Evolutionary conservation across 1,140 invertebrate species (phyloP), one percentile per base, ranked within the genome.

Genomic region (Stegodyphus mimosarum): DNA sequence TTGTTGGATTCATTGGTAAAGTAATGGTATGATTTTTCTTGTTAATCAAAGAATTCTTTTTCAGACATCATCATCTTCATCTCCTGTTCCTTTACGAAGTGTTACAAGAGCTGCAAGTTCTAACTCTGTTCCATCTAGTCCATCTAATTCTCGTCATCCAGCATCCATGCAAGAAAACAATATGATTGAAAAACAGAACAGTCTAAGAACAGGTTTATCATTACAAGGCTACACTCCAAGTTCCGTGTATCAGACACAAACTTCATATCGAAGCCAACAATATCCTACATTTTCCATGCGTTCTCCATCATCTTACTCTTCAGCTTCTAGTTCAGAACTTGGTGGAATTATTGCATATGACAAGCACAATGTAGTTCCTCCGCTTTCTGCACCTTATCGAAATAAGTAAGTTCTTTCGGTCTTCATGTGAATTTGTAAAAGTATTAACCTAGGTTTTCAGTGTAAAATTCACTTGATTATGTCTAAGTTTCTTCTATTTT

Each of bases 181-280:
- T 67, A 60, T 15, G 6, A 52, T 55, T 17, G 6, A 17, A 53
- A 63, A 73, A 4, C 18, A 60, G 13, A 49, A 63, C 15, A 33
- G 33, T 33, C 33, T 33, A 3, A 33, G 33, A 33, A 33, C 33
- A 3, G 33, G 33, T 33, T 53, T 81, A 2, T 18, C 73, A 9
- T 11, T 73, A 9, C 87, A 88, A 84, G 90, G 91, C 3, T 92
- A 91, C 88, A 89, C 90, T 71, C 90, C 91, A 1, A 91, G 89
- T 88, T 89, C 88, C 48, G 90, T 90, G 7, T 90, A 90, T 86
- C 83, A 88, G 49, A 90, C 90, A 15, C 88, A 89, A 67, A 90
- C 90, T 17, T 89, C 90, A 66, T 91, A 91, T 78, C 89, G 90
- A 18, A 90, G 88, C 78, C 90, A 91, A 78, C 89, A 89, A 67